Evolutionary conservation across 2,888 invertebrate genomes (phyloP).

Genomic region (Polyploca ridens): DNA sequence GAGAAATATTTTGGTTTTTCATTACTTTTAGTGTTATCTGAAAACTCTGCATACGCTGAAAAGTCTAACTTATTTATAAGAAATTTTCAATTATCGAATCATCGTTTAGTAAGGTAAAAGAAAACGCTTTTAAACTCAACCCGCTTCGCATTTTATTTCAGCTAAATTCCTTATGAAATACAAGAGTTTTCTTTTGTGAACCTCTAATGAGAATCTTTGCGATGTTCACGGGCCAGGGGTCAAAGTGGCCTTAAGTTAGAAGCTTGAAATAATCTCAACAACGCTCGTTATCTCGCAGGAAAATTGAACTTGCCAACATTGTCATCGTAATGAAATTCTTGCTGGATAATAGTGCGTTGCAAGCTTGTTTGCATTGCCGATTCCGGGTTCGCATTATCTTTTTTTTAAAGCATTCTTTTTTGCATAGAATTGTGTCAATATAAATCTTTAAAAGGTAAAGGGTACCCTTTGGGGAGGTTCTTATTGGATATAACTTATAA

Average conservation of each 20-base stretch:
- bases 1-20: too few species aligned
- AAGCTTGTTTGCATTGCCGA: slow-evolving; percentile 11
- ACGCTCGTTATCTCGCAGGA: slow-evolving; percentile 72
- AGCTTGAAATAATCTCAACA: slow-evolving; percentile 72
- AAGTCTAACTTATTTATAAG: background rate
- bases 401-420: too few species aligned
- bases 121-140: slow-evolving; percentile 14
- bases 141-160: slow-evolving; percentile 38
- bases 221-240: slow-evolving; percentile 74
- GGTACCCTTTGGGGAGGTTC: too few species aligned
- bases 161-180: slow-evolving; percentile 48
- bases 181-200: slow-evolving; percentile 62
- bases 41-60: too few species aligned
- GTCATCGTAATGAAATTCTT: slow-evolving; percentile 81
- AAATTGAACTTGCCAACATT: slow-evolving; percentile 75
- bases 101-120: background rate
- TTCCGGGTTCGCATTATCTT: slow-evolving; percentile 13
- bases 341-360: slow-evolving; percentile 46
- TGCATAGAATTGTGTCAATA: too few species aligned
- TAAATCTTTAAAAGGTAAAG: too few species aligned
- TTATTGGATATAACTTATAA: too few species aligned
- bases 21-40: too few species aligned
- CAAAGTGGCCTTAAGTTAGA: slow-evolving; percentile 73
- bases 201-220: slow-evolving; percentile 71
- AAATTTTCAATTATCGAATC: background rate